Base-by-base conservation (phyloP, 2,888 invertebrate species). In the Xanthia togata region DNA sequence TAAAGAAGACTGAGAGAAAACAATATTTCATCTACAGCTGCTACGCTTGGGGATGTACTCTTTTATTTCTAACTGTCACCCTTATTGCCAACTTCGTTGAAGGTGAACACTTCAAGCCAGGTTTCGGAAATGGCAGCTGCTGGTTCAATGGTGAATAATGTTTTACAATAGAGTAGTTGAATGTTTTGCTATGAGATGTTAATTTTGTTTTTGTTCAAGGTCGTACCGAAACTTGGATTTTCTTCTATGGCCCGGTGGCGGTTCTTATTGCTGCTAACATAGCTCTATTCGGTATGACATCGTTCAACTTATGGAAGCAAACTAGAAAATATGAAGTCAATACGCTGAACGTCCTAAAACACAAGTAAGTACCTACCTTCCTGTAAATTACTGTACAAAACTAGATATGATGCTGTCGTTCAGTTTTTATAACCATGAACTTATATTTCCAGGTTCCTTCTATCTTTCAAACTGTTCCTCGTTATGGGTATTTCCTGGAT, bases 401-500 rank as follows among this genome's bases (percentile, higher is more conserved):
- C 26, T 35, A 8, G 14, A 35, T 31, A 38, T 31, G 5, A 26
- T 55, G 12, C 20, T n/a, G 26, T 47, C 6, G 5, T 5, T 62
- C 4, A 60, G 23, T n/a, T 14, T 4, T 69, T 59, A 20, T 31
- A 69, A 74, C 59, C 9, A 47, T 41, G 2, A 50, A 70, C 31
- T 50, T 53, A 53, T 9, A 4, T 31, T 93, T 93, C 69, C 92
- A 98, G 97, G 87, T 97, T 97, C 87, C 93, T 97, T 50, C 92
- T 98, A 41, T 98, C 97, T 73, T 89, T 97, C 6, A 98, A 97
- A 91, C 93, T 98, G 76, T 97, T 97, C 86, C 93, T 98, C 8
- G 97, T 98, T 0, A 98, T 98, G 97, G 98, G 98, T 5, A 95
- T 98, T 67, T 97, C 97, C 0, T 98, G 98, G 98, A 96, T 97